phyloP scores from a whole-genome alignment of 2,888 invertebrate species.

The Perizoma flavofasciatum region DNA sequence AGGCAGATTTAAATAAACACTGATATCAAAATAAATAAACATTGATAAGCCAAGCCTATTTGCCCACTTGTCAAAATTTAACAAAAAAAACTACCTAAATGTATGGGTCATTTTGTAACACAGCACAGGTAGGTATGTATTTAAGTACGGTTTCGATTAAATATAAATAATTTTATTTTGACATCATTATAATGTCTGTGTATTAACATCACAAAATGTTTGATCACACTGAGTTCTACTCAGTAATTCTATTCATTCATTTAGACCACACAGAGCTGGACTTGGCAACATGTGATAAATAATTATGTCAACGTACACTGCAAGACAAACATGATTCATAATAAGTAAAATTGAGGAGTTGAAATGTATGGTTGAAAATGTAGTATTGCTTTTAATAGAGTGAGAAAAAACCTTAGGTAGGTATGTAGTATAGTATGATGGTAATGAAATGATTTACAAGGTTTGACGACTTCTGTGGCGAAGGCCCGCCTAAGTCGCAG shows the following conservation, averaged over 20 bases:
- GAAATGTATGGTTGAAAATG: too few species aligned
- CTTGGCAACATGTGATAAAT: constrained; percentile 14
- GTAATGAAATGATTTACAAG: too few species aligned
- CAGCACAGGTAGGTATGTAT: background rate
- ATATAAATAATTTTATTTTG: background rate
- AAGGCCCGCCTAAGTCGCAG: too few species aligned
- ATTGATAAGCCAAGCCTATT: constrained; percentile 43
- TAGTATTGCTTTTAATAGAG: background rate
- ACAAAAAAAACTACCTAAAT: constrained; percentile 26
- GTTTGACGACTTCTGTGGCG: too few species aligned
- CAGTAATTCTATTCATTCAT: constrained; percentile 22
- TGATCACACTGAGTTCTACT: constrained; percentile 38
- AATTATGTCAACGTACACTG: constrained; percentile 14
- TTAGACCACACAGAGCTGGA: constrained; percentile 18
- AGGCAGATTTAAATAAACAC: constrained; percentile 23
- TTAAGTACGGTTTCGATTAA: background rate
- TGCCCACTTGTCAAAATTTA: constrained; percentile 44
- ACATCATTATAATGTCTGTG: constrained; percentile 13
- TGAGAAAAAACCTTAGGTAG: constrained; percentile 2
- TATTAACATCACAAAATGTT: constrained; percentile 37
- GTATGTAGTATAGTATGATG: too few species aligned
- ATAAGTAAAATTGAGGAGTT: too few species aligned
- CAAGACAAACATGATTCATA: too few species aligned
- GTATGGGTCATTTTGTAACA: constrained; percentile 27
- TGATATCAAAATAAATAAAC: constrained; percentile 22